These are phyloP conservation scores for Cyclophora albipunctata DNA, from an alignment of 2,888 invertebrate genomes.

Conservation along the genomic window DNA sequence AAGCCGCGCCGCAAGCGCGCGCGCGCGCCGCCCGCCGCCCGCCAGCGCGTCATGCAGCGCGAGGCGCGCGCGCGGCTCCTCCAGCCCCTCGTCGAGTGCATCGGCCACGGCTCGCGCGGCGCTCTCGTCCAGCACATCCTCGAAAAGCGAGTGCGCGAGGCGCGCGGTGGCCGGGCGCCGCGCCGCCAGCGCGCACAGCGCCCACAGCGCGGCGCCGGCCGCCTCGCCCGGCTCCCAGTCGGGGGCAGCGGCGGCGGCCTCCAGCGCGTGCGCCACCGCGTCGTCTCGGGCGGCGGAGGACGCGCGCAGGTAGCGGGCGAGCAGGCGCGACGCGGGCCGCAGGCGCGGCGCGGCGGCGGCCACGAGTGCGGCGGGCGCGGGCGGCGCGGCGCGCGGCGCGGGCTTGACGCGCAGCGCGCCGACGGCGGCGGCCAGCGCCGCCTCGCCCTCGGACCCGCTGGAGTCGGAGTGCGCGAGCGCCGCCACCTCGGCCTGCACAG, in stretches of 20 bases:
- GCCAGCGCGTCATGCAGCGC: slow-evolving; percentile 22
- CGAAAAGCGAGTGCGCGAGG: slow-evolving; percentile 5
- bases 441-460: slow-evolving; percentile 35
- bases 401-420: slow-evolving; percentile 16
- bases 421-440: slow-evolving; percentile 26
- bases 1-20: slow-evolving; percentile 10
- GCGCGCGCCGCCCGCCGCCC: slow-evolving; percentile 11
- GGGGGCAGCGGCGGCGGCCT: background rate
- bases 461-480: slow-evolving; percentile 24
- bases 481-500: background rate
- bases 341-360: slow-evolving; percentile 2
- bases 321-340: background rate
- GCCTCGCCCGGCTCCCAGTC: slow-evolving; percentile 2
- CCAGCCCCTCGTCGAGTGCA: slow-evolving; percentile 12
- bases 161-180: slow-evolving; percentile 1
- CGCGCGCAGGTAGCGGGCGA: slow-evolving; percentile 1
- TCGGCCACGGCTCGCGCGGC: slow-evolving; percentile 5
- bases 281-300: slow-evolving; percentile 8
- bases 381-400: slow-evolving; percentile 3
- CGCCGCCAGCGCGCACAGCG: background rate
- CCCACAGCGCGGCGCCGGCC: slow-evolving; percentile 4
- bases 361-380: slow-evolving; percentile 5
- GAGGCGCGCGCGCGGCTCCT: slow-evolving; percentile 8
- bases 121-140: slow-evolving; percentile 4
- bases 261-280: slow-evolving; percentile 11